phyloP scores from a whole-genome alignment of 2,797 vertebrate species.

The Bradypodion ventrale region DNA sequence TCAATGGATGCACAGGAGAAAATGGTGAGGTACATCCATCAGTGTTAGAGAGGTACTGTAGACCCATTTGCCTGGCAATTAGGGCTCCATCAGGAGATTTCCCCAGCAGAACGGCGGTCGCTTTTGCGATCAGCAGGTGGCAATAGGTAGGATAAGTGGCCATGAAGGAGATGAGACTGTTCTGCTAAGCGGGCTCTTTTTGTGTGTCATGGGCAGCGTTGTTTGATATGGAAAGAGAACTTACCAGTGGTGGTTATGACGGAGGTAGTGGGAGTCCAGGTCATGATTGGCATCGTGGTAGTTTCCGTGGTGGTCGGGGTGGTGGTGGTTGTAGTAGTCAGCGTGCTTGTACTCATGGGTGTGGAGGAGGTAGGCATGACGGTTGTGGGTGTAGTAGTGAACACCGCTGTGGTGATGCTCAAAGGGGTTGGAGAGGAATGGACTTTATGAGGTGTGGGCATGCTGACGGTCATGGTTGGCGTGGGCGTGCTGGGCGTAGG shows the following conservation, averaged over 20 bases:
- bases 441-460: fast-evolving
- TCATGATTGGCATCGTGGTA: not conserved
- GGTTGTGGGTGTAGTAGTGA: not conserved
- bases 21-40: not conserved
- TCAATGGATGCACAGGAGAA: not conserved
- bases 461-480: not conserved
- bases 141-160: not conserved
- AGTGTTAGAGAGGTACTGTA: too few relatives aligned
- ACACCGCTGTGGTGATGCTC: not conserved
- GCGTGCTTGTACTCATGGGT: fast-evolving
- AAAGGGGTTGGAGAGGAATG: not conserved
- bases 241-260: slow-evolving; percentile 3
- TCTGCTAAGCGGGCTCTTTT: too few relatives aligned
- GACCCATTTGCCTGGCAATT: too few relatives aligned
- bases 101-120: too few relatives aligned
- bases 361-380: not conserved
- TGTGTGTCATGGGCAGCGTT: too few relatives aligned
- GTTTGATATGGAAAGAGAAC: too few relatives aligned
- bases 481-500: not conserved
- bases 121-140: too few relatives aligned
- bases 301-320: not conserved
- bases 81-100: too few relatives aligned
- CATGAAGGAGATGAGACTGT: too few relatives aligned
- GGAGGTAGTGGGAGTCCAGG: not conserved
- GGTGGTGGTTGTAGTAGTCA: not conserved